Evolutionary conservation across 2,888 invertebrate genomes (phyloP), one percentile per base, ranked within the genome.

Genomic region (Hermodice carunculata): DNA sequence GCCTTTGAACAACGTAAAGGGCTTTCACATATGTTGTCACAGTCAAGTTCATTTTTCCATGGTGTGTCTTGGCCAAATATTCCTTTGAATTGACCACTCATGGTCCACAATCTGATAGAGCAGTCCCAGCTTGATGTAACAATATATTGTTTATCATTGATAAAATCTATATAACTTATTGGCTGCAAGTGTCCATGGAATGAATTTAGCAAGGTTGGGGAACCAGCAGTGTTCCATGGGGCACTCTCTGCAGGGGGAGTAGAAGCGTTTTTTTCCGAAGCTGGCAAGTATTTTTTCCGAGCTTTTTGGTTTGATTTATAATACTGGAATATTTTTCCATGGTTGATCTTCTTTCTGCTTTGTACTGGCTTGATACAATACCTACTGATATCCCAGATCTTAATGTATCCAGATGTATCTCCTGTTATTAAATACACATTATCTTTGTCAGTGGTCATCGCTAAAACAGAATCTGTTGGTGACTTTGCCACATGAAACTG

Each of bases 21-120:
- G 26, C 24, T 22, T n/a, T 49, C 29, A 26, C 17, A 24, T n/a
- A 5, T n/a, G 4, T 24, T 49, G 4, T 6, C 8, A 14, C 17
- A n/a, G 26, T n/a, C n/a, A 5, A 28, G 49, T 17, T 28, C n/a
- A n/a, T 49, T 26, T 22, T 86, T 85, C 91, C 92, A 93, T 0
- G 89, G 88, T 76, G 89, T 87, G 73, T 90, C 90, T 57, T 92
- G 91, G 60, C 94, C 94, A 73, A 94, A 88, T 4, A 93, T 93
- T 71, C 92, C 92, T 73, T 94, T 81, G 75, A 89, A 81, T 19
- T 70, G 66, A 5, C 83, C 83, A 60, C 71, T 70, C 4, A 81
- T 28, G 1, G 79, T 77, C 79, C 81, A 82, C 46, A 81, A 54
- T 8, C 83, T 61, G 1, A 81, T 91, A 53, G 92, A 91, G 80